phyloP scores from a whole-genome alignment of 2,888 invertebrate species.

The Sphaeridia pumilis region DNA sequence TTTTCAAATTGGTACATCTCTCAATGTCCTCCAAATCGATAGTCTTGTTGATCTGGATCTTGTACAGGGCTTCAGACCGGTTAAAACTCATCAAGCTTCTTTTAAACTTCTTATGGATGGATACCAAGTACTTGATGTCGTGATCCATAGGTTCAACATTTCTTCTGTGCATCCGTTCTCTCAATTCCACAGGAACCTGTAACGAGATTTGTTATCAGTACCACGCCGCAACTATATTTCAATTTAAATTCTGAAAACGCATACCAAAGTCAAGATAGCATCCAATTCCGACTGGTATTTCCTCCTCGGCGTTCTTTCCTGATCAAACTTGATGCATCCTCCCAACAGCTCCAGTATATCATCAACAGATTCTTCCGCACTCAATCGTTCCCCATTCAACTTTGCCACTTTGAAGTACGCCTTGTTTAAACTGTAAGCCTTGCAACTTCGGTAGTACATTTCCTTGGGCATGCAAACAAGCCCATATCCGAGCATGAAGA shows the following conservation, averaged over 20 bases:
- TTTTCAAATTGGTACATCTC: slow-evolving; percentile 53
- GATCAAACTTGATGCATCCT: slow-evolving; percentile 11
- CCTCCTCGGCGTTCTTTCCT: slow-evolving; percentile 48
- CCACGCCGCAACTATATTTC: too few species aligned
- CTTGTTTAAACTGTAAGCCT: slow-evolving; percentile 68
- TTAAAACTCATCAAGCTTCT: slow-evolving; percentile 46
- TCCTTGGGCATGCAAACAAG: slow-evolving; percentile 74
- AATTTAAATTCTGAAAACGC: slow-evolving; percentile 14
- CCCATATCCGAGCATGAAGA: slow-evolving; percentile 83
- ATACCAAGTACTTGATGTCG: slow-evolving; percentile 65
- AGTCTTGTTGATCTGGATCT: slow-evolving; percentile 56
- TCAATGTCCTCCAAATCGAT: slow-evolving; percentile 74
- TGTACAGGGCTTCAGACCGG: slow-evolving; percentile 90
- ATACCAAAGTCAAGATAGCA: slow-evolving; percentile 83
- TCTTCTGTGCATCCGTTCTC: slow-evolving; percentile 56
- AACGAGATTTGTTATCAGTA: slow-evolving; percentile 80
- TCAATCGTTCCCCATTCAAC: slow-evolving; percentile 60
- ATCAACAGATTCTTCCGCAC: slow-evolving; percentile 23
- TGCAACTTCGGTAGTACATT: slow-evolving; percentile 74
- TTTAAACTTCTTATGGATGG: slow-evolving; percentile 75
- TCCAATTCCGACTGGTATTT: slow-evolving; percentile 96
- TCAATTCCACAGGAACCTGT: slow-evolving; percentile 68
- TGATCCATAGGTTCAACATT: slow-evolving; percentile 51
- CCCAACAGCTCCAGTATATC: slow-evolving; percentile 16
- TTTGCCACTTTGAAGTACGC: slow-evolving; percentile 91